phyloP scores from a whole-genome alignment of 2,113 vertebrate species.

The Loxodonta africana region DNA sequence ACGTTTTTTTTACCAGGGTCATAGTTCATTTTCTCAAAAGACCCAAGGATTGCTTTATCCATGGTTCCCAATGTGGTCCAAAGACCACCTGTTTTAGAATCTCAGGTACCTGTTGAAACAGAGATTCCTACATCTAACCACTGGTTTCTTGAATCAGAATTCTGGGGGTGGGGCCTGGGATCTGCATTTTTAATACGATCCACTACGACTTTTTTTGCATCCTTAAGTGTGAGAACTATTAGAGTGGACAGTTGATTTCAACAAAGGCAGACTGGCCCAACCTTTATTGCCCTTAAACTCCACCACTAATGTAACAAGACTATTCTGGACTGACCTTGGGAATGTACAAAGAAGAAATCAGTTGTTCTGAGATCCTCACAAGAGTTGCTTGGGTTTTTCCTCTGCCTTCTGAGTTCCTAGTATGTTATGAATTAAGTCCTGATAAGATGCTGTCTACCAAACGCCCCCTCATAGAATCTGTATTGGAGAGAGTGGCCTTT shows the following conservation, averaged over 20 bases:
- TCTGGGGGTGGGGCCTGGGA: neutral
- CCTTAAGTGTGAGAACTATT: neutral
- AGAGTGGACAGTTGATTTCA: neutral
- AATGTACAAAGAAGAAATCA: neutral
- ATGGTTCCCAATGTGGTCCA: neutral
- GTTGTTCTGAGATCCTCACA: neutral
- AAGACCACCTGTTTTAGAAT: neutral
- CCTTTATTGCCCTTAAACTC: neutral
- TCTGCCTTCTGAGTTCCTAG: neutral
- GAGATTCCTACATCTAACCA: rapidly evolving
- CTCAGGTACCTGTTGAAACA: neutral
- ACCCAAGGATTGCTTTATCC: neutral
- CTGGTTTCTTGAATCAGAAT: neutral
- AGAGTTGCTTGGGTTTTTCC: neutral
- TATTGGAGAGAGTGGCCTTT: neutral
- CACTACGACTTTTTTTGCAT: neutral
- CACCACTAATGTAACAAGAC: neutral
- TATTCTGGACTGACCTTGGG: neutral
- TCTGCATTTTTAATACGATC: neutral
- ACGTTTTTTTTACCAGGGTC: neutral
- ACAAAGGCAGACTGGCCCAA: neutral
- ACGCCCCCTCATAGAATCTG: neutral
- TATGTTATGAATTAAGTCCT: neutral
- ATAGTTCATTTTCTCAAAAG: neutral
- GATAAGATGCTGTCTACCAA: neutral